Conservation (phyloP, 2,888 invertebrate species). For the Adineta ricciae region DNA sequence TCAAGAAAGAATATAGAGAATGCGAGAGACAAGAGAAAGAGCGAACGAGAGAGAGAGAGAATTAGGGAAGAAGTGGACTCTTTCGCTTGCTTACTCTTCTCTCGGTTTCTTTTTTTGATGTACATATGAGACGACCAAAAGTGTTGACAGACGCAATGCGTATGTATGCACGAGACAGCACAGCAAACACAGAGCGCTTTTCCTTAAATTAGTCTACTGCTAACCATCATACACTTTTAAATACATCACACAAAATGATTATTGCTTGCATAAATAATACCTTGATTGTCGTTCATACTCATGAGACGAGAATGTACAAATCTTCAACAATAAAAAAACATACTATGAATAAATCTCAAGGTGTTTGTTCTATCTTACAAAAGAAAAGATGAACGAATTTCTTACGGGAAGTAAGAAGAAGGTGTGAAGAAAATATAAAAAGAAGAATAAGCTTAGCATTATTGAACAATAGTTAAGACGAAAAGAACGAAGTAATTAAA, state of each 20-base stretch:
- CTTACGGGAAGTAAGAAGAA: background rate
- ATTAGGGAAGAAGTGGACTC: background rate
- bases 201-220: background rate
- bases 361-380: no score
- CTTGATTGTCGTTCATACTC: background rate
- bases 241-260: background rate
- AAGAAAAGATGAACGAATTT: background rate
- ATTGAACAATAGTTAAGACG: background rate
- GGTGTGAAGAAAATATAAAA: background rate
- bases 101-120: background rate
- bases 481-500: background rate
- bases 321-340: background rate
- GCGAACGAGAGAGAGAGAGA: background rate
- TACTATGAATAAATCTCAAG: background rate
- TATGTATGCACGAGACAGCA: background rate
- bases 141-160: constrained; percentile 7
- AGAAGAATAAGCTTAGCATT: background rate
- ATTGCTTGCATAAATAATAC: background rate
- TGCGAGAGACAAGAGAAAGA: background rate
- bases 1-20: background rate
- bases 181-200: background rate
- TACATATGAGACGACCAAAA: background rate
- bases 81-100: background rate
- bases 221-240: background rate
- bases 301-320: background rate